Evolutionary conservation across 2,797 vertebrate genomes (phyloP).

Genomic region (Poeciliopsis presidionis): DNA sequence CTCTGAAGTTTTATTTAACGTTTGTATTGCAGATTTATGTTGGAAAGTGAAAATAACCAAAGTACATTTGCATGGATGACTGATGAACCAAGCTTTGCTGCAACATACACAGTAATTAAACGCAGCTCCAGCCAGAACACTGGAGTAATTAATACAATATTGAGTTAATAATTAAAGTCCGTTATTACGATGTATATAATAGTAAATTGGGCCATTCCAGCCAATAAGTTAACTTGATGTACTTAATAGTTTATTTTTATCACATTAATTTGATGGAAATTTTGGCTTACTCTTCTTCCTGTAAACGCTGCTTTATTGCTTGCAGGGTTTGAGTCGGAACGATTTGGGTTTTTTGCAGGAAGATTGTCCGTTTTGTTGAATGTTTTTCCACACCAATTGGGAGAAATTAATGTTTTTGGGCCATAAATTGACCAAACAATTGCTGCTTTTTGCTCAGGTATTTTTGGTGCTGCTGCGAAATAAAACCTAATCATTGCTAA

Average conservation of each 20-base stretch:
- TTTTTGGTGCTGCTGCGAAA: background rate
- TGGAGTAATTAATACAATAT: slow-evolving; percentile 5
- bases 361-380: background rate
- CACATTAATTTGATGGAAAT: background rate
- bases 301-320: background rate
- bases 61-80: background rate
- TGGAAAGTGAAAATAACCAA: background rate
- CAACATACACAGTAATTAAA: slow-evolving; percentile 9
- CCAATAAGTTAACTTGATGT: background rate
- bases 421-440: background rate
- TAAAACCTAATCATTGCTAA: background rate
- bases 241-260: background rate
- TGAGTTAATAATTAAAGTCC: slow-evolving; percentile 6
- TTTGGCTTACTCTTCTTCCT: background rate
- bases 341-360: background rate
- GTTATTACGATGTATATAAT: background rate
- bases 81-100: slow-evolving; percentile 1
- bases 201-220: background rate
- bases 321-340: background rate
- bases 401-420: background rate
- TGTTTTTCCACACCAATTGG: background rate
- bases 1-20: background rate
- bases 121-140: background rate
- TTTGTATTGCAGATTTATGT: background rate
- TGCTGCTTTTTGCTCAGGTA: background rate